phyloP scores from a whole-genome alignment of 2,113 vertebrate species.

The Lophochroa leadbeateri region DNA sequence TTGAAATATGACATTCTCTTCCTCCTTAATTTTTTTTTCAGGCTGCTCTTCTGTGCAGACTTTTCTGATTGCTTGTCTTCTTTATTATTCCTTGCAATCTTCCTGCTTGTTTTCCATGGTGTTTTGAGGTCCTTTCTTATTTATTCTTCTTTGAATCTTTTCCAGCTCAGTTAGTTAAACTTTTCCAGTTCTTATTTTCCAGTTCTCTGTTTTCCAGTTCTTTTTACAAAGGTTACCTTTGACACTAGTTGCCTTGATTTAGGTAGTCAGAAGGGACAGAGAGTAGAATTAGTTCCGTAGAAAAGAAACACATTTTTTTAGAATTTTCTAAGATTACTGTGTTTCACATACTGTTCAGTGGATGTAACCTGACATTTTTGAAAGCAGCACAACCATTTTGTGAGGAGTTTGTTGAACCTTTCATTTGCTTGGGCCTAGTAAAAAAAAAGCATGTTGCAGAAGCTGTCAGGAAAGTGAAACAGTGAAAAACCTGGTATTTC shows the following conservation, averaged over 20 bases:
- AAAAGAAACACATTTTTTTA: not conserved
- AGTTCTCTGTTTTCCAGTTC: not conserved
- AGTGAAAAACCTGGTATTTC: not conserved
- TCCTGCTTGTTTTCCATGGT: not conserved
- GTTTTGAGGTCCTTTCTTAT: not conserved
- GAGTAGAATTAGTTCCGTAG: not conserved
- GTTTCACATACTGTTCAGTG: not conserved
- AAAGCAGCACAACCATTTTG: not conserved
- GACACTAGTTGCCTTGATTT: not conserved
- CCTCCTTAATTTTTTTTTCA: not conserved
- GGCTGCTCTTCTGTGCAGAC: not conserved
- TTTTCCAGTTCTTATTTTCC: not conserved
- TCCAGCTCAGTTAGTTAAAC: not conserved
- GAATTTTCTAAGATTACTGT: not conserved
- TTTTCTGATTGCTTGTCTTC: not conserved
- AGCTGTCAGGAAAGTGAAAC: not conserved
- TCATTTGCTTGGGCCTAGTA: not conserved
- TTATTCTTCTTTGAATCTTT: not conserved
- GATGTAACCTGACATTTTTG: not conserved
- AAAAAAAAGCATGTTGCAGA: not conserved
- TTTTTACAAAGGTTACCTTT: not conserved
- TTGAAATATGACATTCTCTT: not conserved
- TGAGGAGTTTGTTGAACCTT: not conserved
- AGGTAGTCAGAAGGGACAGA: not conserved
- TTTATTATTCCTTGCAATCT: not conserved